Evolutionary conservation across 2,888 invertebrate genomes (phyloP), one percentile per base, ranked within the genome.

Genomic region (Tachina fera): DNA sequence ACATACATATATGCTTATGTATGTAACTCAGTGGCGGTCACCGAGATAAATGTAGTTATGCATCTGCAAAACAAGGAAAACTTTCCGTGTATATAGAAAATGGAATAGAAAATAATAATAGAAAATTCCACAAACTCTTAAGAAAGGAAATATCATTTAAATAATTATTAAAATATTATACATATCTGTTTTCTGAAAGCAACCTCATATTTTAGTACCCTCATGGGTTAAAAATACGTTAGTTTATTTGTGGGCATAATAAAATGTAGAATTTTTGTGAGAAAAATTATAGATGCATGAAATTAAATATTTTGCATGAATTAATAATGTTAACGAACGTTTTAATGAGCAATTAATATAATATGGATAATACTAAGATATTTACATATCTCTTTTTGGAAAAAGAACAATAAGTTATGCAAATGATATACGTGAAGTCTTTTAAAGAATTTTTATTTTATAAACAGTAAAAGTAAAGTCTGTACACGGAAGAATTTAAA

Each of bases 311-410:
- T 81, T 81, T 67, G 67, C 67, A 81, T 74, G 60, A 67, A 60
- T 81, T 74, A 14, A 51, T 43, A 58, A 67, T 67, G 74, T 81
- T 74, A 74, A 81, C 60, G 74, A 81, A 74, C 80, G 80, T 61
- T 81, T 81, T 81, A 81, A 81, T 74, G 49, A 68, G 74, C 39
- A 68, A 67, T 16, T 74, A 74, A 67, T 58, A 49, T 14, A 19
- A 58, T 56, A 43, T 51, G 58, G 41, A 19, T 10, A 56, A 56
- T 16, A 63, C 45, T 13, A 43, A 19, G 13, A 53, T 71, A 31
- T 31, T 4, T 31, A 3, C 22, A 22, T 22, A 63, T 63, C 9
- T 39, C 45, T 39, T 53, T 3, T 53, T 43, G 14, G 9, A 65
- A 31, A 31, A 31, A 47, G 41, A 80, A 67, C 58, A 58, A 47